Percentiles rank a stretch among this genome's conserved stretches.
These are phyloP conservation scores for Grus americana DNA, from an alignment of 2,113 vertebrate genomes.

Conservation along the genomic window DNA sequence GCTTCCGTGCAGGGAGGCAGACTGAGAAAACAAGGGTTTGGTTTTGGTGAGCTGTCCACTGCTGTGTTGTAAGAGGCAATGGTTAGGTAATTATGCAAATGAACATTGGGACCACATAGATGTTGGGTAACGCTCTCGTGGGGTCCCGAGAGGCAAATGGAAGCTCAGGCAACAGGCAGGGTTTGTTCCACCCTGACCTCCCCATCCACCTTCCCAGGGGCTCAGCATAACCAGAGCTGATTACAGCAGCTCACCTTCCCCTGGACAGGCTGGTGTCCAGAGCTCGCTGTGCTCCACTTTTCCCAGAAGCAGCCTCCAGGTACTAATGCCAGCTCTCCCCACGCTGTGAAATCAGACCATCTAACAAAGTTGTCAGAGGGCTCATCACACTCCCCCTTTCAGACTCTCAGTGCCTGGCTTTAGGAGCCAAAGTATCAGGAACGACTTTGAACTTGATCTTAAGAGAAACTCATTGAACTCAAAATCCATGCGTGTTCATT, in stretches of 20 bases:
- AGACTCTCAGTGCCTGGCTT: background rate
- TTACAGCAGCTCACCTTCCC: background rate
- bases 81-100: rapidly evolving
- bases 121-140: rapidly evolving
- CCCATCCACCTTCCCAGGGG: background rate
- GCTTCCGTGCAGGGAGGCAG: rapidly evolving
- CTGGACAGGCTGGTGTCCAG: background rate
- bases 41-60: background rate
- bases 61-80: background rate
- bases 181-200: background rate
- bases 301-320: background rate
- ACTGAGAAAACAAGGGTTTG: background rate
- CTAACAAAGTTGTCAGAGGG: background rate
- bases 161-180: background rate
- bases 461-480: background rate
- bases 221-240: background rate
- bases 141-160: too few species aligned
- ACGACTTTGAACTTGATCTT: background rate
- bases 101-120: rapidly evolving
- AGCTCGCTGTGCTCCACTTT: rapidly evolving
- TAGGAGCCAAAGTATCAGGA: background rate
- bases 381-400: background rate
- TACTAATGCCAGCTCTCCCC: rapidly evolving
- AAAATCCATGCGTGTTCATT: background rate
- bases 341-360: background rate